Evolutionary conservation across 2,888 invertebrate genomes (phyloP).

Genomic region (Parelbella ahira): DNA sequence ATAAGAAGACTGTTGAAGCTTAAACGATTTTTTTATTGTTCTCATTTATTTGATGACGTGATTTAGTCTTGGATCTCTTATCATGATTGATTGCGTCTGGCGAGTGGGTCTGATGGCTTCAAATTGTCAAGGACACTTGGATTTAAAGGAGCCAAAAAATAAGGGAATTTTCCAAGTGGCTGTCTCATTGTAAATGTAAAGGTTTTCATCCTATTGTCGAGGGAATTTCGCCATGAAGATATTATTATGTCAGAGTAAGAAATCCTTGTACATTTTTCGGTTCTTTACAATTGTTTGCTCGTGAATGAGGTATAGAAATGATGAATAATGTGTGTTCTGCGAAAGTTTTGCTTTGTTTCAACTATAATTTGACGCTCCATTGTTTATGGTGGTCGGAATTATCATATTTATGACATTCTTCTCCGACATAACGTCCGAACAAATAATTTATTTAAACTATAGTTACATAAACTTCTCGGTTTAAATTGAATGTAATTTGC

Average conservation of each 20-base stretch:
- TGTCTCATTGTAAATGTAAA: constrained; percentile 25
- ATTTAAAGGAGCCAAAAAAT: constrained; percentile 21
- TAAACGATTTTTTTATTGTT: constrained; percentile 26
- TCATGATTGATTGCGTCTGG: constrained; percentile 26
- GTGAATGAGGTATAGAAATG: neutral
- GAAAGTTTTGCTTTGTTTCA: neutral
- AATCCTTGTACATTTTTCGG: constrained; percentile 11
- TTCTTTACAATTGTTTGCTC: constrained; percentile 8
- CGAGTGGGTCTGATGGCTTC: constrained; percentile 22
- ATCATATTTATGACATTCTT: too few species aligned
- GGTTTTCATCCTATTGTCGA: constrained; percentile 22
- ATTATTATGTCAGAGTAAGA: constrained; percentile 13
- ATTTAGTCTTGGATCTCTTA: constrained; percentile 25
- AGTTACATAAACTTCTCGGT: too few species aligned
- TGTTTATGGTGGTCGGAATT: too few species aligned
- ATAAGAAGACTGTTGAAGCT: constrained; percentile 20
- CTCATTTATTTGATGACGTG: constrained; percentile 26
- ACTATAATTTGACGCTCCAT: too few species aligned
- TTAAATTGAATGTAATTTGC: too few species aligned
- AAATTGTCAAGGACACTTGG: constrained; percentile 23
- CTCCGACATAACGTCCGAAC: too few species aligned
- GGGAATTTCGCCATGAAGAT: constrained; percentile 17
- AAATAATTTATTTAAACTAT: too few species aligned
- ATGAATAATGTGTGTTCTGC: neutral
- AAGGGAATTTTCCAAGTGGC: constrained; percentile 21